Evolutionary conservation across 1,140 invertebrate species (phyloP).

Genomic region (Trichonephila clavipes): DNA sequence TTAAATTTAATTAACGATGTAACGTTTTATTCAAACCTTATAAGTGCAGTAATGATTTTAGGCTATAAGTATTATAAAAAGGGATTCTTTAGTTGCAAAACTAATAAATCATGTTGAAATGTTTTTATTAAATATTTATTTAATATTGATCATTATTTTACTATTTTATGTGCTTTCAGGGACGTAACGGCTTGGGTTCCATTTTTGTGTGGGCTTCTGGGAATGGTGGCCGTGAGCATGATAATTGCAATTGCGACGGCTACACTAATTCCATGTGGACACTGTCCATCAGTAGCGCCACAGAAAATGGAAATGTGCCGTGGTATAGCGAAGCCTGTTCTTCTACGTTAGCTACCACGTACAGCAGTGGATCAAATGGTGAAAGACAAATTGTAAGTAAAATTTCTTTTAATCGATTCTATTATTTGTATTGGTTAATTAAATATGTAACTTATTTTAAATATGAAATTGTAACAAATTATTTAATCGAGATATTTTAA

Average conservation of each 20-base stretch:
- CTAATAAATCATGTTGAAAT: not conserved
- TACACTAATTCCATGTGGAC: slow-evolving; percentile 99
- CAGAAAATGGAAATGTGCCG: slow-evolving; percentile 94
- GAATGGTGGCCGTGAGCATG: slow-evolving; percentile 92
- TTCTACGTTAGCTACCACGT: slow-evolving; percentile 97
- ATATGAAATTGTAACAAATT: too few species aligned
- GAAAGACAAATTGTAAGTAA: slow-evolving; percentile 83
- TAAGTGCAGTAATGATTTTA: too few species aligned
- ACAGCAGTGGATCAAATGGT: slow-evolving; percentile 94
- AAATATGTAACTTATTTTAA: too few species aligned
- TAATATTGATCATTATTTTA: not conserved
- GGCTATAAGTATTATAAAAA: too few species aligned
- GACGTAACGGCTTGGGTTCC: slow-evolving; percentile 96
- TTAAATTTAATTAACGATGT: too few species aligned
- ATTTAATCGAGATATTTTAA: too few species aligned
- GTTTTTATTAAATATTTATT: not conserved
- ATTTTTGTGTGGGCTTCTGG: slow-evolving; percentile 99
- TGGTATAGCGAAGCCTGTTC: slow-evolving; percentile 98
- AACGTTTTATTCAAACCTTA: too few species aligned
- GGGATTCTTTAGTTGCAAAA: not conserved
- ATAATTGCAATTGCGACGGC: slow-evolving; percentile 99
- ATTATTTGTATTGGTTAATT: too few species aligned
- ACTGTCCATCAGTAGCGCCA: slow-evolving; percentile 97
- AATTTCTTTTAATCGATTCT: too few species aligned
- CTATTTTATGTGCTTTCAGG: slow-evolving; percentile 82